These are phyloP conservation scores for Pocillopora meandrina DNA, from an alignment of 92 coral and sea anemone genomes.

Conservation along the genomic window DNA sequence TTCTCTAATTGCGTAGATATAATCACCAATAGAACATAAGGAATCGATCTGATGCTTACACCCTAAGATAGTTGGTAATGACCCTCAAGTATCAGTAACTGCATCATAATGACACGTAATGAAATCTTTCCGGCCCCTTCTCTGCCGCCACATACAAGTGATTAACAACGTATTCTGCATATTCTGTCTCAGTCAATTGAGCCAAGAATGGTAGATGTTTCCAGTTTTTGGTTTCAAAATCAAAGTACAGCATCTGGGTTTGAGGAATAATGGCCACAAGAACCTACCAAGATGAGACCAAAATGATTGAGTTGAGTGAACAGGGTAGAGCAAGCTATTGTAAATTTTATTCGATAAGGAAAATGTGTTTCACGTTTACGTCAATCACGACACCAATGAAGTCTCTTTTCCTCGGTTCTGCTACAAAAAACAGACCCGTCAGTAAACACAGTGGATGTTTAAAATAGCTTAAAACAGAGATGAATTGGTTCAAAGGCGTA, in stretches of 20 bases:
- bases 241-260: slow-evolving; percentile 8
- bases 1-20: not conserved
- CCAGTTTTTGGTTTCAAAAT: slow-evolving; percentile 1
- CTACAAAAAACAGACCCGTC: too few species aligned
- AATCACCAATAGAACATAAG: not conserved
- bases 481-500: too few species aligned
- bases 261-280: slow-evolving; percentile 7
- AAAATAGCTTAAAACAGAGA: too few species aligned
- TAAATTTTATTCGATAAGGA: too few species aligned
- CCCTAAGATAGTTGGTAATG: not conserved
- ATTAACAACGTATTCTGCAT: slow-evolving; percentile 21
- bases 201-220: slow-evolving; percentile 7
- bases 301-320: too few species aligned
- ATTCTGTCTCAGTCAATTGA: not conserved
- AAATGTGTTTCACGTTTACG: too few species aligned
- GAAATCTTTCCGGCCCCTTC: not conserved
- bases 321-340: too few species aligned
- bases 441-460: too few species aligned
- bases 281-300: not conserved
- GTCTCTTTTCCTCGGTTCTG: too few species aligned
- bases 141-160: slow-evolving; percentile 15
- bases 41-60: not conserved
- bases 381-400: too few species aligned
- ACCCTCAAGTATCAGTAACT: not conserved
- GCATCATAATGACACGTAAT: not conserved